These are phyloP conservation scores for Fragum sueziense DNA, from an alignment of 2,888 invertebrate species.

Conservation along the genomic window DNA sequence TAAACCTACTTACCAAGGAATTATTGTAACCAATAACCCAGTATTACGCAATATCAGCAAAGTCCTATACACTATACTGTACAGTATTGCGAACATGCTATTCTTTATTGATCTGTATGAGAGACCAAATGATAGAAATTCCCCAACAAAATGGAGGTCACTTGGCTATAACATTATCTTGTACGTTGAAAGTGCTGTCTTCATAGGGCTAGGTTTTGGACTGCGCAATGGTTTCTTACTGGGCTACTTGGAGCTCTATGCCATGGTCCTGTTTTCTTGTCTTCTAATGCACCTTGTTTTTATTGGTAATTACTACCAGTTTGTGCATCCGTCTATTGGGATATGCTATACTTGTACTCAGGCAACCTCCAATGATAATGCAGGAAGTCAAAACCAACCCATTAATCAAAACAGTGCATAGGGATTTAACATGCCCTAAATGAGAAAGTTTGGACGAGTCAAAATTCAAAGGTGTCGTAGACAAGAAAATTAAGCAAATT, in stretches of 20 bases:
- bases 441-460: too few relatives aligned
- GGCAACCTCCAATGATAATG: background rate
- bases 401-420: too few relatives aligned
- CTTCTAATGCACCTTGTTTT: background rate
- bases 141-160: background rate
- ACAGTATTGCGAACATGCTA: background rate
- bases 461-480: too few relatives aligned
- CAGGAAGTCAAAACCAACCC: too few relatives aligned
- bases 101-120: conserved; percentile 17
- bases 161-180: conserved; percentile 6
- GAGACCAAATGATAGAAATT: background rate
- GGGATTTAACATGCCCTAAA: too few relatives aligned
- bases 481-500: too few relatives aligned
- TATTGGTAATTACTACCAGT: conserved; percentile 1
- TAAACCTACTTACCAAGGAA: background rate
- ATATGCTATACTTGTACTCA: background rate
- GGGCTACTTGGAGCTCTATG: background rate
- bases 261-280: background rate
- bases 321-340: conserved; percentile 3
- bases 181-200: conserved; percentile 9
- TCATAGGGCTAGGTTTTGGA: background rate
- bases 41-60: background rate
- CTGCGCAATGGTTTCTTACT: background rate
- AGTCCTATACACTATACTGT: background rate
- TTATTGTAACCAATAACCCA: background rate